These are phyloP conservation scores for Polia nebulosa DNA, from an alignment of 2,888 invertebrate genomes.

Conservation along the genomic window DNA sequence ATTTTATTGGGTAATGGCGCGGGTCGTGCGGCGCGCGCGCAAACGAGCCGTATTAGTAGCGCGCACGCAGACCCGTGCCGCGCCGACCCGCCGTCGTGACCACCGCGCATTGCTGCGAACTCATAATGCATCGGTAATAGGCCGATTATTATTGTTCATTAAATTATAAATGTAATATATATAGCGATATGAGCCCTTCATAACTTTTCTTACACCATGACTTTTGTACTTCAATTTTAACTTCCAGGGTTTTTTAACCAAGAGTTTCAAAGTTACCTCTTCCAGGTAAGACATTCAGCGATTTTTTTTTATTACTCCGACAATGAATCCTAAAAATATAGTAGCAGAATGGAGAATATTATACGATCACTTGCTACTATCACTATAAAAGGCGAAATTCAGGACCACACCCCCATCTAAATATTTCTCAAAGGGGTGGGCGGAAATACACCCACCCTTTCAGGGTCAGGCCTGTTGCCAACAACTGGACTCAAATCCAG, in stretches of 20 bases:
- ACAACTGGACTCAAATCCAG: background rate
- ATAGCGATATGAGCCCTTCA: conserved; percentile 18
- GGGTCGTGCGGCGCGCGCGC: conserved; percentile 87
- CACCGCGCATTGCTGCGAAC: conserved; percentile 73
- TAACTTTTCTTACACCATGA: background rate
- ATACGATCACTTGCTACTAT: no score
- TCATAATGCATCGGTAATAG: conserved; percentile 79
- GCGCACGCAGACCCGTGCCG: conserved; percentile 50
- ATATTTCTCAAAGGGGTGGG: no score
- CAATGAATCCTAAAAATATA: no score
- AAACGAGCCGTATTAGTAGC: conserved; percentile 83
- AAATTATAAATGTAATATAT: conserved; percentile 65
- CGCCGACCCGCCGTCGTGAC: conserved; percentile 69
- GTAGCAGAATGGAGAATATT: no score
- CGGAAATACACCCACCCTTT: no score
- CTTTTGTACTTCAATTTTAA: background rate
- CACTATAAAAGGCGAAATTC: no score
- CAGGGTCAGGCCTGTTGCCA: no score
- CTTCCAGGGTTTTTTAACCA: background rate
- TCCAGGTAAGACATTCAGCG: no score
- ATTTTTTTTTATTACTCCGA: no score
- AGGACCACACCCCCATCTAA: no score
- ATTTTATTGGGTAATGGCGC: conserved; percentile 89
- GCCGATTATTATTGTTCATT: conserved; percentile 76
- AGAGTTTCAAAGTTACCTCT: no score